Base-by-base conservation (phyloP, 2,797 vertebrate genomes). In the Lophura swinhoii region DNA sequence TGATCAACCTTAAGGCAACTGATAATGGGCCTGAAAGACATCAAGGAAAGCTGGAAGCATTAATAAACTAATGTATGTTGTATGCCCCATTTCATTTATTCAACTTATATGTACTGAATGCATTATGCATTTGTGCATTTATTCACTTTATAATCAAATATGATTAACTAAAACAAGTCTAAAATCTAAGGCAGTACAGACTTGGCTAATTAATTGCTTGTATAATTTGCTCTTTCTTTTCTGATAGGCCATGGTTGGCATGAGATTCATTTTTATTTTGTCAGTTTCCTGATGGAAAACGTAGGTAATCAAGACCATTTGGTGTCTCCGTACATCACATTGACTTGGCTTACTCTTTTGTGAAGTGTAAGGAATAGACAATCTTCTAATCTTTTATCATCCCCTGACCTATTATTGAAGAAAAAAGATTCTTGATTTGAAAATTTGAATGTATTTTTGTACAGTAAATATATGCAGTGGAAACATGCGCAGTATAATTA, bases 1-100 rank as follows among this genome's bases (percentile, higher is more conserved):
- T 89, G 71, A 84, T 88, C 72, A 67, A 85, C 70, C 59, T 68
- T 86, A 85, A 80, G 56, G 81, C 55, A 92, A n/a, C n/a, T 90
- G 49, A 74, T 49, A 90, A 85, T 68, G 4, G 1, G 12, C 22
- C 44, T 87, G 70, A 88, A 94, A 46, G 74, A 60, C 49, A 91
- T 66, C 29, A 85, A 75, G 35, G 29, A 89, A 94, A 94, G 86
- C 16, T 14, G 71, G 60, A 93, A 94, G 58, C 43, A 84, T 63
- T 94, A 91, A 94, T 73, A 91, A 94, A 86, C 35, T 90, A 70
- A 90, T 66, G 28, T 76, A 23, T 46, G 60, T 9, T 79, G 14
- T 46, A 75, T 1, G 28, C 39, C 20, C 9, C 37, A 94, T 72
- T 73, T 94, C 49, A 78, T 90, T 96, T 91, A 75, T 90, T 81